These are phyloP conservation scores for Leptosomus discolor DNA, from an alignment of 2,113 vertebrate genomes.

Conservation along the genomic window DNA sequence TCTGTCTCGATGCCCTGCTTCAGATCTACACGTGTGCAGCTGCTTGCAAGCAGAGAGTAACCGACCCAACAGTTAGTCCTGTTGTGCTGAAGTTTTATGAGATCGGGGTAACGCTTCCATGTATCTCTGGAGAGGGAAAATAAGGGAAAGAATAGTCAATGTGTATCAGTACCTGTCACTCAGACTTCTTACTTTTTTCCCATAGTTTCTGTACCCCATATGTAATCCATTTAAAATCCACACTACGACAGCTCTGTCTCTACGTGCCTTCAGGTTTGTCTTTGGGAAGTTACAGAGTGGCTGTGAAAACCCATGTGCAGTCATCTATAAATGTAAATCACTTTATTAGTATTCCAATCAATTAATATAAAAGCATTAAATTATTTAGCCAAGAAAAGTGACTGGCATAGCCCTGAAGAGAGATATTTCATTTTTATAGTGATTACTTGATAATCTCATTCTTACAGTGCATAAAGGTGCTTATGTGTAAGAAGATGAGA, in stretches of 20 bases:
- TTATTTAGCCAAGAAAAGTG: not conserved
- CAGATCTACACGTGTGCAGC: not conserved
- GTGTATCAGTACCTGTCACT: not conserved
- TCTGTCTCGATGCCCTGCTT: not conserved
- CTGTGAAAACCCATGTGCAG: not conserved
- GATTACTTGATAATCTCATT: slow-evolving; percentile 10
- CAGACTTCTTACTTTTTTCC: not conserved
- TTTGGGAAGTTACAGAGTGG: not conserved
- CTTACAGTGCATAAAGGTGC: not conserved
- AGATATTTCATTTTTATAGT: not conserved
- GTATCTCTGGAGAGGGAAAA: not conserved
- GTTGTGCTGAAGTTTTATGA: not conserved
- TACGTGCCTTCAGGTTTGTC: not conserved
- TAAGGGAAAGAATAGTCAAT: not conserved
- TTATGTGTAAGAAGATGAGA: not conserved
- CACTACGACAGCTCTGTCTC: not conserved
- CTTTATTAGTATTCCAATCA: not conserved
- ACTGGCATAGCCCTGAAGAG: not conserved
- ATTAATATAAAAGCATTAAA: not conserved
- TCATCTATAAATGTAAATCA: not conserved
- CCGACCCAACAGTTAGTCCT: not conserved
- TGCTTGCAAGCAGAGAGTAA: not conserved
- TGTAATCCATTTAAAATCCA: not conserved
- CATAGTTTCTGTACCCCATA: not conserved
- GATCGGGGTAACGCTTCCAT: not conserved